Percentiles rank a stretch among this genome's conserved stretches.
Evolutionary conservation across 2,888 invertebrate species (phyloP).

Genomic region (Pterostichus madidus): DNA sequence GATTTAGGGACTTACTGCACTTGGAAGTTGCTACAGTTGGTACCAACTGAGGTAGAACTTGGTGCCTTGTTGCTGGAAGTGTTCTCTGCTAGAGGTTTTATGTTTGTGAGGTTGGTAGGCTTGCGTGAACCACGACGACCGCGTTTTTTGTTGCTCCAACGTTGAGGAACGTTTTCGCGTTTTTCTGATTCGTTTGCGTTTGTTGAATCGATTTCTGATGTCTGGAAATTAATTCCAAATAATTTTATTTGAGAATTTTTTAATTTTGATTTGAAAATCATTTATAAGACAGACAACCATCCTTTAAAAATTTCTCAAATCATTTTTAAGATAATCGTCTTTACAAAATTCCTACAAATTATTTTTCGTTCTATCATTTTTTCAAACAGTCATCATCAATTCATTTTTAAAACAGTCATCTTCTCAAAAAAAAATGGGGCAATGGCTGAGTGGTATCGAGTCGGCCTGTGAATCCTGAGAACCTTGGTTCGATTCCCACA

Average conservation of each 20-base stretch:
- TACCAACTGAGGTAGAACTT: slow-evolving; percentile 25
- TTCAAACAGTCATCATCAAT: not conserved
- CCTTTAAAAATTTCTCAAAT: no score
- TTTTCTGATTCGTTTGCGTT: slow-evolving; percentile 82
- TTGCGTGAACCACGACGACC: slow-evolving; percentile 78
- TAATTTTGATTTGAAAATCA: no score
- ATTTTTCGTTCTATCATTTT: no score
- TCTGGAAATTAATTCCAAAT: slow-evolving; percentile 69
- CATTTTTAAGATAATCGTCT: not conserved
- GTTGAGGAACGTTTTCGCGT: slow-evolving; percentile 78
- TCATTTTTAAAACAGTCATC: not conserved
- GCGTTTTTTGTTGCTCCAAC: slow-evolving; percentile 72
- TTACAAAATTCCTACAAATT: no score
- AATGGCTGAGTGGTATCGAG: no score
- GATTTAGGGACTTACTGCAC: slow-evolving; percentile 16
- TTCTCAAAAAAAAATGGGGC: no score
- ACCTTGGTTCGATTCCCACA: no score
- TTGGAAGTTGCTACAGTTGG: slow-evolving; percentile 28
- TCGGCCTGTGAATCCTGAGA: no score
- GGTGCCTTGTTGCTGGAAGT: slow-evolving; percentile 59
- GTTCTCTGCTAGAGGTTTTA: slow-evolving; percentile 76
- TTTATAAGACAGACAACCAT: not conserved
- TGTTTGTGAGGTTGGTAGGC: slow-evolving; percentile 67
- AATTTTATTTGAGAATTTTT: no score
- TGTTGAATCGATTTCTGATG: slow-evolving; percentile 76